These are phyloP conservation scores for Cavia aperea DNA, from an alignment of 2,113 vertebrate genomes.

Conservation along the genomic window DNA sequence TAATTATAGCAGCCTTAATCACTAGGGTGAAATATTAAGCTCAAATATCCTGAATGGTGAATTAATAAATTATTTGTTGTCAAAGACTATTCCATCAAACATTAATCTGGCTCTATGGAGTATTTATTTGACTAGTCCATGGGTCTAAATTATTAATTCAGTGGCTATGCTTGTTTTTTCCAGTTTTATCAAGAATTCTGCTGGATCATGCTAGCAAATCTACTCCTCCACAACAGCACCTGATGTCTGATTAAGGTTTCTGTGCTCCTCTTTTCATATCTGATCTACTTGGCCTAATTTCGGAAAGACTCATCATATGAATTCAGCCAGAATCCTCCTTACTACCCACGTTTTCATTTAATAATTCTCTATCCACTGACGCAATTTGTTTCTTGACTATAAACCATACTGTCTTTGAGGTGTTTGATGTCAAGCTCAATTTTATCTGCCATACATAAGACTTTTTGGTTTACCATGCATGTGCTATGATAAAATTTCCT, in stretches of 20 bases:
- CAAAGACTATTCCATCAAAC: neutral
- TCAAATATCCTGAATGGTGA: neutral
- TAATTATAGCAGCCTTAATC: neutral
- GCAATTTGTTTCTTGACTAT: neutral
- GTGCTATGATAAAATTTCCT: no score
- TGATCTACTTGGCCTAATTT: neutral
- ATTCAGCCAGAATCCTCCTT: neutral
- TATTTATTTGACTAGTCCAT: neutral
- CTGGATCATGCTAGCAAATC: neutral
- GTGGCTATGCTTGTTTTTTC: neutral
- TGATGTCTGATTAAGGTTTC: neutral
- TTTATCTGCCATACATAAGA: fast-evolving
- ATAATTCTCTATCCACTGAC: neutral
- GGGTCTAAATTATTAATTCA: no score
- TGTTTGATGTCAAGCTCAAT: neutral
- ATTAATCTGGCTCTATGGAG: neutral
- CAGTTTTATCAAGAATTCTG: neutral
- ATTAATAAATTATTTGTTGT: neutral
- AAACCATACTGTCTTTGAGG: neutral
- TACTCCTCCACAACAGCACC: neutral
- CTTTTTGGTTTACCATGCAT: neutral
- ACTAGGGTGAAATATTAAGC: neutral
- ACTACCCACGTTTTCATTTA: neutral
- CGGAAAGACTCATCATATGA: neutral
- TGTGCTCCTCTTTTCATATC: neutral